Evolutionary conservation across 23 tunicate species (phyloP), one percentile per base, ranked within the genome.

Genomic region (Trididemnum nubilum): DNA sequence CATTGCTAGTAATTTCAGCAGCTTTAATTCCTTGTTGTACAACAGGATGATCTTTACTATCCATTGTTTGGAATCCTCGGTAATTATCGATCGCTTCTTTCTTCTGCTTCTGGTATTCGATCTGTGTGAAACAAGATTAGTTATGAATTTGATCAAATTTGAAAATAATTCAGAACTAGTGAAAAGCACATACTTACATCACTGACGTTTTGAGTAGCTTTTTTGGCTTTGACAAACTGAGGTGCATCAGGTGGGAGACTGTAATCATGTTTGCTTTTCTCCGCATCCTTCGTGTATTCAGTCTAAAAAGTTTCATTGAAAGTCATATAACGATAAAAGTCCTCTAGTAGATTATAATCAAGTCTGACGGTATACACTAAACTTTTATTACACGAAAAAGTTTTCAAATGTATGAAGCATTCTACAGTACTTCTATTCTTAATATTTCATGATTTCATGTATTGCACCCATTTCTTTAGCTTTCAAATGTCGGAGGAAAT

Each of bases 11-110:
- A 28, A 93, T 83, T 65, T 93, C 86, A 21, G 85, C 86, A 7
- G 88, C 86, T 74, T 87, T 75, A 24, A 75, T 80, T 63, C 90
- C 83, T 79, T 85, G 93, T 80, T 83, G 83, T 28, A 93, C 98
- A 65, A 93, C 85, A 33, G 98, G 98, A 81, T 93, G 98, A 26
- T 87, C 93, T 51, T 79, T 79, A 51, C 89, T 75, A 73, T 93
- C 93, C 89, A 93, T 87, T n/a, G 93, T 93, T 50, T 93, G 98
- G 50, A 83, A 93, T 54, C 98, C 98, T 4, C 89, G 84, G 79
- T 87, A 85, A 21, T 84, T 52, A 60, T 93, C 92, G 34, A 88
- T 84, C 19, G 74, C 72, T 87, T 93, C 93, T 32, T 73, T 36
- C 36, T 69, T 74, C 51, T 88, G 93, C 40, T 88, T 88, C 44